A percentile compares a stretch with the other conserved stretches of the same genome.
Evolutionary conservation across 2,113 vertebrate species (phyloP).

Genomic region (Phrynosoma platyrhinos): DNA sequence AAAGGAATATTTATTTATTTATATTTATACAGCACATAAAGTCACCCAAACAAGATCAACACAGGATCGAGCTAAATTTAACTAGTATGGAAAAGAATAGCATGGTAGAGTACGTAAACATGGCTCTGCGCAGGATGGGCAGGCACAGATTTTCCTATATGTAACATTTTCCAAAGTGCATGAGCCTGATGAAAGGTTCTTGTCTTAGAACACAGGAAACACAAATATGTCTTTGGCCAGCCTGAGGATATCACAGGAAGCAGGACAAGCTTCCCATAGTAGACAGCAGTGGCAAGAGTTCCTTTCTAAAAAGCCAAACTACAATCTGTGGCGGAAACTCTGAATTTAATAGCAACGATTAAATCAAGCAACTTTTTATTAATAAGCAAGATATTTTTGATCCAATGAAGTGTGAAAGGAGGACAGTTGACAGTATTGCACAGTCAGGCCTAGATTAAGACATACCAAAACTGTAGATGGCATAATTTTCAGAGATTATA

Average conservation of each 20-base stretch:
- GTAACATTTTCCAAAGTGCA: constrained; percentile 19
- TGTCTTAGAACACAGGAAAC: constrained; percentile 28
- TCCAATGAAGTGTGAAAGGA: background rate
- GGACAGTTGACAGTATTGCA: background rate
- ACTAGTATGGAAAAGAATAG: background rate
- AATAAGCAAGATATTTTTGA: background rate
- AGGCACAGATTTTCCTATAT: constrained; percentile 14
- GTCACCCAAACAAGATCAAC: fast-evolving
- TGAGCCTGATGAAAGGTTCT: constrained; percentile 18
- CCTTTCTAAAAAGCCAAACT: background rate
- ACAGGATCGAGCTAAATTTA: constrained; percentile 31
- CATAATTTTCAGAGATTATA: too few species aligned
- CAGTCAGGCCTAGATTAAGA: background rate
- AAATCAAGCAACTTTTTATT: background rate
- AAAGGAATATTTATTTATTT: background rate
- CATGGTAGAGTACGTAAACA: background rate
- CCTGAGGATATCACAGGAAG: constrained; percentile 52
- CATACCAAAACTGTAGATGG: too few species aligned
- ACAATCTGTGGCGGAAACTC: background rate
- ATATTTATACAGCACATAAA: background rate
- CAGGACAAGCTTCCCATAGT: constrained; percentile 44
- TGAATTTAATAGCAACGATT: background rate
- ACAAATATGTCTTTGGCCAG: constrained; percentile 21
- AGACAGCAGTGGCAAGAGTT: background rate
- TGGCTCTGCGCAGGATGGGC: background rate